Evolutionary conservation across 2,797 vertebrate species (phyloP).

Genomic region (Bovichtus variegatus): DNA sequence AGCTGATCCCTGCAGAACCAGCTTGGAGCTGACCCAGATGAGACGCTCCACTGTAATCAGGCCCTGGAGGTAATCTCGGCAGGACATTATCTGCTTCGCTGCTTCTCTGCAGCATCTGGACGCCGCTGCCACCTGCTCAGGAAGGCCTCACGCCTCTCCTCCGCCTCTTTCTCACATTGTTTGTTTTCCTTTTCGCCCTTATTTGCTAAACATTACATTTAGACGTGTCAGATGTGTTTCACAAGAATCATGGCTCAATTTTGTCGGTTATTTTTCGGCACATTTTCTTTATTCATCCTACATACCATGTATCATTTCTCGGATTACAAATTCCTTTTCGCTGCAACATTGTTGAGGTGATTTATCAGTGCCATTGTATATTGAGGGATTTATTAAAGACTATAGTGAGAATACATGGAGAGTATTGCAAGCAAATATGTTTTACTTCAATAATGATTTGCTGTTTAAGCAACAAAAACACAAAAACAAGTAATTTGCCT

Average conservation of each 20-base stretch:
- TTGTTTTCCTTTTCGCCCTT: conserved; percentile 40
- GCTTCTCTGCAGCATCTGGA: conserved; percentile 71
- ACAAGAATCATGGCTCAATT: conserved; percentile 48
- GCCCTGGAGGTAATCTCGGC: conserved; percentile 75
- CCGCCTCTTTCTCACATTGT: conserved; percentile 36
- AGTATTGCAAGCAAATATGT: neutral
- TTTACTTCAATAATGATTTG: neutral
- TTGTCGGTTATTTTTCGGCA: conserved; percentile 23
- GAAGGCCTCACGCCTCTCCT: conserved; percentile 51
- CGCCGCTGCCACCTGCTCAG: conserved; percentile 64
- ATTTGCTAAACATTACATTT: conserved; percentile 57
- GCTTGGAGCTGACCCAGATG: conserved; percentile 74
- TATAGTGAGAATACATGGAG: neutral
- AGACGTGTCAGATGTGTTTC: conserved; percentile 48
- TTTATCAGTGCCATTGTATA: conserved; percentile 37
- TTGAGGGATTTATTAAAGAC: conserved; percentile 32
- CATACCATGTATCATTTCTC: conserved; percentile 13
- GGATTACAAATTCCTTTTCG: conserved; percentile 24
- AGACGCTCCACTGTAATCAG: conserved; percentile 72
- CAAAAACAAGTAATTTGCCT: neutral
- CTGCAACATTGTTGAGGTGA: conserved; percentile 4
- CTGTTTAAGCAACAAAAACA: neutral
- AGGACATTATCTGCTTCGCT: conserved; percentile 73
- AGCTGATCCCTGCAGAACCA: conserved; percentile 66
- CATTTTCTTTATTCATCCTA: conserved; percentile 6